Evolutionary conservation across 2,888 invertebrate species (phyloP).

Genomic region (Oligia fasciuncula): DNA sequence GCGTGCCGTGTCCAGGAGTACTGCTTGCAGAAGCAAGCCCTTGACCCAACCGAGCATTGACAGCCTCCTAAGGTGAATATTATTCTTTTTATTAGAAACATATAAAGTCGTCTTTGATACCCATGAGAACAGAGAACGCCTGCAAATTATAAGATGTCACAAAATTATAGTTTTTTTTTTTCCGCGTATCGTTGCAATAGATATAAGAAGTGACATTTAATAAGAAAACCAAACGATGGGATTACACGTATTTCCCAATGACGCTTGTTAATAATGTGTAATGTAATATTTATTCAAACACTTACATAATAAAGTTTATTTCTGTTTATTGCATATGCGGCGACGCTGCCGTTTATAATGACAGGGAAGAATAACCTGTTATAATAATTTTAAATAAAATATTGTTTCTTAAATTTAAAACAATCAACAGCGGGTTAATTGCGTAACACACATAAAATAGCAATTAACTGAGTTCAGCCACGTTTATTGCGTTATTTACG

Average conservation of each 20-base stretch:
- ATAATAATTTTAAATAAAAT: no score
- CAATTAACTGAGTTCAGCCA: no score
- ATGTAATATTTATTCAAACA: constrained; percentile 38
- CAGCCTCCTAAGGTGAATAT: no score
- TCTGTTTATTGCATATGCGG: background rate
- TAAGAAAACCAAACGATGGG: constrained; percentile 28
- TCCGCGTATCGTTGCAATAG: constrained; percentile 8
- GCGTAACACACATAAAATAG: no score
- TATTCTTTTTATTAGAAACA: no score
- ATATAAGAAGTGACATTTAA: constrained; percentile 24
- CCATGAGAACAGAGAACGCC: background rate
- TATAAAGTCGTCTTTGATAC: background rate
- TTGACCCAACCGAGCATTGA: no score
- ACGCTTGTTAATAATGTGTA: background rate
- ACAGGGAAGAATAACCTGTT: no score
- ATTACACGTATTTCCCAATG: constrained; percentile 11
- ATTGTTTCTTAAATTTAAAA: background rate
- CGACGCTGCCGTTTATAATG: background rate
- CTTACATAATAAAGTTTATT: constrained; percentile 20
- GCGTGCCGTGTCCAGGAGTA: no score
- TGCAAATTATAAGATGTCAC: background rate
- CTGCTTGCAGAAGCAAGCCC: no score
- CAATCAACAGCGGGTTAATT: no score
- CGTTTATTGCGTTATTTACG: no score
- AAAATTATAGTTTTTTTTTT: background rate